Evolutionary conservation across 2,113 vertebrate genomes (phyloP).

Genomic region (Verasper variegatus): DNA sequence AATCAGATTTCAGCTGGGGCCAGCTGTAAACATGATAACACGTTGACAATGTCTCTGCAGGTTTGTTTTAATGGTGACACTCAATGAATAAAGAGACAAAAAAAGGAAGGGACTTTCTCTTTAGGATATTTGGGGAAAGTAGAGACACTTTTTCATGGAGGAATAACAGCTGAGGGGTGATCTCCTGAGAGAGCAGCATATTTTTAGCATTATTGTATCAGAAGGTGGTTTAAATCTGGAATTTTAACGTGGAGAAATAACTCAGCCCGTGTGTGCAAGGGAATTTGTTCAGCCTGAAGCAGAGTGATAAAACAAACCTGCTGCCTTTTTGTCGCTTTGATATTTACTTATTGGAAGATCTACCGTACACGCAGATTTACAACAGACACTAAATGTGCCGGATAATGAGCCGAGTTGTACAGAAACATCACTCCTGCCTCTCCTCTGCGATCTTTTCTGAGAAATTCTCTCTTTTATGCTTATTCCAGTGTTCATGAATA

Average conservation of each 20-base stretch:
- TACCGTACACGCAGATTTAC: conserved; percentile 6
- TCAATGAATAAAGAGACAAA: no score
- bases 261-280: not conserved
- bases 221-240: not conserved
- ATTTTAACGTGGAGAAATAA: conserved; percentile 2
- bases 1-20: no score
- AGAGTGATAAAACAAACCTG: conserved; percentile 11
- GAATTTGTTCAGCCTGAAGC: conserved; percentile 3
- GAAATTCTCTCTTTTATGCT: not conserved
- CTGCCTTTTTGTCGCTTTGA: conserved; percentile 16
- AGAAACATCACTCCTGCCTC: not conserved
- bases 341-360: conserved; percentile 22
- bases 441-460: not conserved
- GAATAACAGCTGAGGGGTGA: not conserved
- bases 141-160: no score
- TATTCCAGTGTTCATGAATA: not conserved
- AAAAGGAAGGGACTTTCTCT: not conserved
- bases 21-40: not conserved
- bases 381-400: conserved; percentile 8
- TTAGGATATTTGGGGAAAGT: not conserved
- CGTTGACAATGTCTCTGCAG: not conserved
- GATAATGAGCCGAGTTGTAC: conserved; percentile 3
- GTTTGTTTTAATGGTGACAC: not conserved
- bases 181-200: not conserved
- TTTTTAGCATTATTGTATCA: not conserved